phyloP scores from a whole-genome alignment of 2,113 vertebrate genomes.

The Donacobius atricapilla region DNA sequence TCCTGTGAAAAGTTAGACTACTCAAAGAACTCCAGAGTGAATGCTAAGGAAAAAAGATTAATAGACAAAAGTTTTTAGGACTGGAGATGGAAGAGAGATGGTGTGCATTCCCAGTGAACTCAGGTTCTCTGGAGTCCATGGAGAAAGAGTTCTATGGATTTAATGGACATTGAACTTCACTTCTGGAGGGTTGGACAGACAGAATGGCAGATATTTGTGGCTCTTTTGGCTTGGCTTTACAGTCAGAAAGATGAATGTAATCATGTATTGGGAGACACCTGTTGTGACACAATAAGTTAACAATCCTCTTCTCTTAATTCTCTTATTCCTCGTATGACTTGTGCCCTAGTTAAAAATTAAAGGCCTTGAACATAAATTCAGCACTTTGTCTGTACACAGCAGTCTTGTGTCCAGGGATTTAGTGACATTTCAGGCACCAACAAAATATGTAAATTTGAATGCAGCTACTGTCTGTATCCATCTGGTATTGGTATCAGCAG shows the following conservation, averaged over 20 bases:
- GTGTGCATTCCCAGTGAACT: neutral
- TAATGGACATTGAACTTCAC: neutral
- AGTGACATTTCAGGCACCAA: neutral
- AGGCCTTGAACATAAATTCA: neutral
- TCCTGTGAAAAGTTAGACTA: neutral
- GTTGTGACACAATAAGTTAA: neutral
- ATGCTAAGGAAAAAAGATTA: neutral
- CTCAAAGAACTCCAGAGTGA: neutral
- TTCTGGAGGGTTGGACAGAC: neutral
- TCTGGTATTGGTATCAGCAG: neutral
- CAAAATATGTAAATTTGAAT: neutral
- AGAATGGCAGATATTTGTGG: neutral
- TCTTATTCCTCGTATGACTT: neutral
- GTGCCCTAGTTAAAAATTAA: neutral
- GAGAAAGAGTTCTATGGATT: neutral
- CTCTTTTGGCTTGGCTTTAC: neutral
- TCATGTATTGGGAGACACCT: neutral
- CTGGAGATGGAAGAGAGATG: neutral
- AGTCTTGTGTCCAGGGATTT: neutral
- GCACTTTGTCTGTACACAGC: neutral
- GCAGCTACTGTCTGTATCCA: neutral
- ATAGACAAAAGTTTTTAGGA: neutral
- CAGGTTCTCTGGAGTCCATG: neutral
- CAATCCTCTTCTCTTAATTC: neutral
- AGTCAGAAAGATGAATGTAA: neutral